Conservation (phyloP, 2,113 vertebrate genomes). For the Syrmaticus mikado region DNA sequence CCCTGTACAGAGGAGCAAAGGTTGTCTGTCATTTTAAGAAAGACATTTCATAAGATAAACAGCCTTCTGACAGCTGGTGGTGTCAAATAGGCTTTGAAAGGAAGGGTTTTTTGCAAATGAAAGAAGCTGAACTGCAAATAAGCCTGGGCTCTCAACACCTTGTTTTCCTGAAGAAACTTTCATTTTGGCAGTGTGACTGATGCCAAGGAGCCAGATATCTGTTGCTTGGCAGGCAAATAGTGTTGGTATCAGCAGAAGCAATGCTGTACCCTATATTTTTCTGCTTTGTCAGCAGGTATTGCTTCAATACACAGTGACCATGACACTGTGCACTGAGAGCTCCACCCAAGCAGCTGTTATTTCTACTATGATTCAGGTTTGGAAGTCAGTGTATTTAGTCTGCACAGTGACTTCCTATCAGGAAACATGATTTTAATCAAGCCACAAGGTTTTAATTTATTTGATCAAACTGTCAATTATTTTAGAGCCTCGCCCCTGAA, state of each 20-base stretch:
- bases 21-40: not conserved
- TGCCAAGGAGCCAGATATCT: not conserved
- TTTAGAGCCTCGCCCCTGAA: not conserved
- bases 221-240: not conserved
- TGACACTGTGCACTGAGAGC: not conserved
- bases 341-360: not conserved
- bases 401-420: not conserved
- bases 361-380: not conserved
- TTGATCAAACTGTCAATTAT: not conserved
- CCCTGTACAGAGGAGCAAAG: not conserved
- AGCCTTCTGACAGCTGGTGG: not conserved
- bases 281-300: not conserved
- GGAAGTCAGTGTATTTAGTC: not conserved
- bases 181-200: not conserved
- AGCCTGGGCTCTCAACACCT: not conserved
- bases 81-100: not conserved
- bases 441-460: not conserved
- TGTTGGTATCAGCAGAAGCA: not conserved
- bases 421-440: not conserved
- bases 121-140: not conserved
- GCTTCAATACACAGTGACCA: not conserved
- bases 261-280: not conserved
- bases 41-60: not conserved
- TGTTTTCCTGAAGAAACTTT: not conserved
- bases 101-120: not conserved